Evolutionary conservation across 2,797 vertebrate genomes (phyloP).

Genomic region (Melanotaenia parkinsoni): DNA sequence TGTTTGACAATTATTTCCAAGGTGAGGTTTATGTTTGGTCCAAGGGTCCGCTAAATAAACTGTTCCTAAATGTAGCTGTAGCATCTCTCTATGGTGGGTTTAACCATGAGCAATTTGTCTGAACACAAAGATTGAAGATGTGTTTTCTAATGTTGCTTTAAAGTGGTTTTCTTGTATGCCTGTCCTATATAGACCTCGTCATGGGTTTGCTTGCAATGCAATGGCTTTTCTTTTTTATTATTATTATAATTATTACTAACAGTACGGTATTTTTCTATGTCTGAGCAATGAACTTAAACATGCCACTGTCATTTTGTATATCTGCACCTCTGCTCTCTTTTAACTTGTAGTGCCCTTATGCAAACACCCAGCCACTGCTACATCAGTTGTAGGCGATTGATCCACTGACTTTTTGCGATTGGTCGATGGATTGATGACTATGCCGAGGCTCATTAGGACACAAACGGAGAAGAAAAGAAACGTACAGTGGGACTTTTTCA

Average conservation of each 20-base stretch:
- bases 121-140: constrained; percentile 59
- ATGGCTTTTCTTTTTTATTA: constrained; percentile 43
- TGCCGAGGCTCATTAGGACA: constrained; percentile 54
- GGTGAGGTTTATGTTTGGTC: constrained; percentile 38
- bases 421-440: constrained; percentile 50
- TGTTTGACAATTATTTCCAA: constrained; percentile 66
- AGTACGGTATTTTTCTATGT: constrained; percentile 77
- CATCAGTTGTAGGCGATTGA: constrained; percentile 67
- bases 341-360: constrained; percentile 79
- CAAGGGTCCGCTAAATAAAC: constrained; percentile 43
- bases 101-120: constrained; percentile 48
- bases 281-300: constrained; percentile 67
- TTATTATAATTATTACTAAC: constrained; percentile 58
- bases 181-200: constrained; percentile 61
- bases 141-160: constrained; percentile 69
- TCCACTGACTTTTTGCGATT: constrained; percentile 40
- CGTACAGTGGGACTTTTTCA: constrained; percentile 37
- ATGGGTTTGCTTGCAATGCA: constrained; percentile 71
- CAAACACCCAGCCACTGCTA: constrained; percentile 75
- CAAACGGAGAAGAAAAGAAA: constrained; percentile 21
- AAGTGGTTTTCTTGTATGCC: constrained; percentile 66
- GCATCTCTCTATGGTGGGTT: constrained; percentile 61
- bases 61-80: constrained; percentile 66
- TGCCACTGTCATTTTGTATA: constrained; percentile 72
- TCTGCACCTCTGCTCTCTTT: constrained; percentile 68